These are phyloP conservation scores for Coilia nasus DNA, from an alignment of 2,797 vertebrate genomes.

Conservation along the genomic window DNA sequence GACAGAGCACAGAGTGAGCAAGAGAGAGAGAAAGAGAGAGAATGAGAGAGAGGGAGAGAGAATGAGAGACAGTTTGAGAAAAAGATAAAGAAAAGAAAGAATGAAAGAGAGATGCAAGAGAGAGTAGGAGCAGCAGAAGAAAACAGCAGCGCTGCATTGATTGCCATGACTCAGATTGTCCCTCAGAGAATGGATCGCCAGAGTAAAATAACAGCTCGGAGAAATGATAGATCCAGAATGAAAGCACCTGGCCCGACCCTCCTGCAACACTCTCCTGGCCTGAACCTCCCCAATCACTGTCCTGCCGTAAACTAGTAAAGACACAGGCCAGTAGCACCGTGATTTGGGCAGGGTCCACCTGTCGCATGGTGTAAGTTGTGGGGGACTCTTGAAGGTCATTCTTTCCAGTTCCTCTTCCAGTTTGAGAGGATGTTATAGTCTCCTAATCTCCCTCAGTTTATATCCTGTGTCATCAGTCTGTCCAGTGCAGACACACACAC, in stretches of 20 bases:
- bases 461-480: background rate
- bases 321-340: no score
- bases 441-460: background rate
- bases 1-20: background rate
- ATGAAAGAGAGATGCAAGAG: background rate
- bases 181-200: slow-evolving; percentile 35
- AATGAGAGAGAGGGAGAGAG: background rate
- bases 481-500: background rate
- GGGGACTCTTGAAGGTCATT: background rate
- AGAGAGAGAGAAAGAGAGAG: background rate
- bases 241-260: slow-evolving; percentile 16
- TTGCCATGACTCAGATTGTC: slow-evolving; percentile 32
- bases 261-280: slow-evolving; percentile 48
- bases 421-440: background rate
- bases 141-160: slow-evolving; percentile 40
- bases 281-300: no score
- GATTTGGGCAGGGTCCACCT: background rate
- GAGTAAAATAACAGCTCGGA: slow-evolving; percentile 6
- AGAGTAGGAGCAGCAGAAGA: background rate
- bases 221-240: background rate
- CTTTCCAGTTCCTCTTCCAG: background rate
- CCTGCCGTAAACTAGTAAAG: background rate
- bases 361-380: background rate
- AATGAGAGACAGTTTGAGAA: background rate
- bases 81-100: background rate